Base-by-base conservation (phyloP, 2,888 invertebrate species). In the Sarcophaga caerulescens region DNA sequence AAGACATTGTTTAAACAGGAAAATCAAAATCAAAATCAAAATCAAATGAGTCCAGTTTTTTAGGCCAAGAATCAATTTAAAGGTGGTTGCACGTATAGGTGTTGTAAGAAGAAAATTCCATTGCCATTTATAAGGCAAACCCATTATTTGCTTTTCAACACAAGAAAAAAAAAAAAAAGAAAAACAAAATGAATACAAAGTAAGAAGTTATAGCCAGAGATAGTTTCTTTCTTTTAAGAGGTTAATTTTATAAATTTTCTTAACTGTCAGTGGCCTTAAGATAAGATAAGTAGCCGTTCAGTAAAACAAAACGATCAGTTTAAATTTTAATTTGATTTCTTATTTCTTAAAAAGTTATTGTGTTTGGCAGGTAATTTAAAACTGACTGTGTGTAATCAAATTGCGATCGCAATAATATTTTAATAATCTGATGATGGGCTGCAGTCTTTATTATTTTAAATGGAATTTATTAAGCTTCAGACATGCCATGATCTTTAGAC, bases 241-340 rank as follows among this genome's bases (percentile, higher is more conserved):
- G 11, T 75, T 65, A 35, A 75, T 65, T 63, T 63, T 25, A 74
- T 65, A 66, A 19, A 14, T 75, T 65, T 23, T 60, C 23, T 70
- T 71, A 71, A 66, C 65, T 62, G 35, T 44, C 66, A 47, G 5
- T 60, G 52, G 68, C 76, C 82, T 68, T 68, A 68, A 85, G 85
- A 35, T 35, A 35, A 35, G 35, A 35, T 35, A 35, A 35, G 35
- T 10, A 35, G 8, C 35, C 35, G 35, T 35, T 8, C 35, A 1
- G 35, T 35, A 35, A 19, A 44, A 45, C 44, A 70, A 66, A 47
- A 66, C 52, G 57, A 81, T 85, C 77, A 85, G 57, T 74, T 81
- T 57, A 75, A 74, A 75, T 57, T 78, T 74, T 52, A 71, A 81
- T 75, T 75, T 35, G 8, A 35, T 35, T 35, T 35, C 35, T 35